Base-by-base conservation (phyloP, 2,797 vertebrate genomes). In the Ctenochaetus hawaiiensis region DNA sequence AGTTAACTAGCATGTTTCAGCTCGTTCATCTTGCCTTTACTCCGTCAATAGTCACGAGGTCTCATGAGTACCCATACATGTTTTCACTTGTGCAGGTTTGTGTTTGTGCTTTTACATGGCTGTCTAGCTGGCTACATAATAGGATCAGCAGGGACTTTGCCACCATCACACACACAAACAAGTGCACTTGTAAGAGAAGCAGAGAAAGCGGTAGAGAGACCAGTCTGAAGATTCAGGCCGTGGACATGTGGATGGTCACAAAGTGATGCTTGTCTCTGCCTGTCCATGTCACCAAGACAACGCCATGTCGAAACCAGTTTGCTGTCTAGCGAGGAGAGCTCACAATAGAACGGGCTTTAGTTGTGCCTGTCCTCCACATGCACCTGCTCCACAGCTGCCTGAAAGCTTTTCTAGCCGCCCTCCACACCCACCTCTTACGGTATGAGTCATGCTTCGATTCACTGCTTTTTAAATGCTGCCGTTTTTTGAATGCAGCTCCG, bases 81-180 rank as follows among this genome's bases (percentile, higher is more conserved):
- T 62, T 65, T 61, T 65, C 54, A 65, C 67, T 54, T 60, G 60
- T 52, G 72, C 62, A 4, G 22, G 64, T 51, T 70, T 72, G 53
- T 57, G 65, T 67, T 49, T 62, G 52, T 68, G 47, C 30, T 3
- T 72, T 65, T 58, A 54, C 67, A 64, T 68, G 65, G 16, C 58
- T 78, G 77, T 67, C 56, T 72, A 30, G 51, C 26, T 62, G 41
- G 59, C 69, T 62, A 78, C 59, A 12, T 85, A 89, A 84, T 87
- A 73, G 77, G 88, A 89, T 89, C 79, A 91, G 72, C 66, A 14
- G 87, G 84, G 88, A 90, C 74, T 86, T 89, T 84, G 61, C 73
- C 49, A 67, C 43, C 60, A 59, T 77, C 82, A 78, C 56, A 0
- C 20, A 1, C 68, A n/a, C 60, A 1, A 56, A 39, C 70, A 67